A percentile compares a stretch with the other conserved stretches of the same genome.
phyloP scores from a whole-genome alignment of 2,888 invertebrate genomes.

The Parthenolecanium corni region DNA sequence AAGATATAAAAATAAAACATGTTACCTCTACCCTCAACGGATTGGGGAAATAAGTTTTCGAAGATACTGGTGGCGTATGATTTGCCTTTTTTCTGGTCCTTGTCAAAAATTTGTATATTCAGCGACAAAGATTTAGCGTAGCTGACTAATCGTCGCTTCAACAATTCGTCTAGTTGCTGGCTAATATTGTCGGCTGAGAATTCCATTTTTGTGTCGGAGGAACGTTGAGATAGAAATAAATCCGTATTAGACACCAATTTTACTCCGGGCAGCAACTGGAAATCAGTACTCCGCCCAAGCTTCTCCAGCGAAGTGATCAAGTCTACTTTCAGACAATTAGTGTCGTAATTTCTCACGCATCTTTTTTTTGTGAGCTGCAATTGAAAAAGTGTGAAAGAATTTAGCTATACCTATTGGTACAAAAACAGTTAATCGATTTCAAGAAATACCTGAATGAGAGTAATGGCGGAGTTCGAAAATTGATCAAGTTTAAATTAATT shows the following conservation, averaged over 20 bases:
- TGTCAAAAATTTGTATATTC: constrained; percentile 55
- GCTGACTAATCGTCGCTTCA: constrained; percentile 56
- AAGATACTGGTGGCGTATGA: constrained; percentile 39
- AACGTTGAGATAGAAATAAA: constrained; percentile 8
- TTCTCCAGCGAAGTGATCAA: constrained; percentile 63
- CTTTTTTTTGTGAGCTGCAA: constrained; percentile 36
- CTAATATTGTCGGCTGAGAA: constrained; percentile 23
- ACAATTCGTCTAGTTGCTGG: constrained; percentile 60
- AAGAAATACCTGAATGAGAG: too few relatives aligned
- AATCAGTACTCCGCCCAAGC: constrained; percentile 53
- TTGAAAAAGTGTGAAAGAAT: not conserved
- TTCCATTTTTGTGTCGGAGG: constrained; percentile 15
- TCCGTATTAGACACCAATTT: constrained; percentile 46
- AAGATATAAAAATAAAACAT: too few relatives aligned
- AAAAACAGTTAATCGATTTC: too few relatives aligned
- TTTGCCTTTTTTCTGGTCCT: constrained; percentile 45
- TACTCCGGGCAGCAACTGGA: constrained; percentile 59
- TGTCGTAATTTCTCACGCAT: constrained; percentile 50
- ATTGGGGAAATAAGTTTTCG: constrained; percentile 30
- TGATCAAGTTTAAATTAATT: not conserved
- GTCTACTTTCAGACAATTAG: constrained; percentile 66
- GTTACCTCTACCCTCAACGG: constrained; percentile 29
- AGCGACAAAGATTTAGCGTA: constrained; percentile 63
- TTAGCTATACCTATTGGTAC: too few relatives aligned
- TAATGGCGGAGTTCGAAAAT: not conserved